Evolutionary conservation across 2,113 vertebrate genomes (phyloP).

Genomic region (Hippocampus guttulatus): DNA sequence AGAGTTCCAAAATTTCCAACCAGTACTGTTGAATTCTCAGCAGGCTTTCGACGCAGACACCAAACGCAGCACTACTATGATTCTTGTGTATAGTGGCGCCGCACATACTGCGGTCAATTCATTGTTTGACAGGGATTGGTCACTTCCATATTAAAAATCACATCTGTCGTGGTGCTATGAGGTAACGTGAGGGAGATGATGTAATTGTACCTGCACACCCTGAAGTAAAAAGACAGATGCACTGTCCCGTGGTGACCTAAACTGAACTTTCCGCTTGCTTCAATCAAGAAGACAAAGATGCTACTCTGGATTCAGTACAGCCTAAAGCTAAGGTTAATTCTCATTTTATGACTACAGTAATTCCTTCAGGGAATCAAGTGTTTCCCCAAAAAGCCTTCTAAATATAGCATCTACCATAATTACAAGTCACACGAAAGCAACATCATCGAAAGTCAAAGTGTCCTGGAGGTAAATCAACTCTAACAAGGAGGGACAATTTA

Average conservation of each 20-base stretch:
- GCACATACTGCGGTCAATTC: no score
- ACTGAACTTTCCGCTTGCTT: not conserved
- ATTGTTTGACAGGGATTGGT: not conserved
- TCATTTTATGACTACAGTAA: not conserved
- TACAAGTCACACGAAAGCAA: not conserved
- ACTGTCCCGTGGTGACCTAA: not conserved
- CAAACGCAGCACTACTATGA: no score
- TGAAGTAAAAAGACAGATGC: no score
- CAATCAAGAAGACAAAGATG: not conserved
- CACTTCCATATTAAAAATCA: not conserved
- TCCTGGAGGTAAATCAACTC: slow-evolving; percentile 1
- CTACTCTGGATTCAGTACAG: not conserved
- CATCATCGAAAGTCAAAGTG: not conserved
- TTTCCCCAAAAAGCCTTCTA: not conserved
- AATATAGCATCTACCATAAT: slow-evolving; percentile 1
- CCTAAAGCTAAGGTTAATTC: not conserved
- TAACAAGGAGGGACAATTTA: not conserved
- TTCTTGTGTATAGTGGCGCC: no score
- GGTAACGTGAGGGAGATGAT: not conserved
- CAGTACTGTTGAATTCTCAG: no score
- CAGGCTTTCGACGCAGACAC: no score
- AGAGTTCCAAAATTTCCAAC: no score
- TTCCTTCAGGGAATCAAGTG: not conserved
- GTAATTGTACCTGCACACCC: not conserved
- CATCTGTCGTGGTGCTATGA: not conserved